phyloP scores from a whole-genome alignment of 1,140 invertebrate genomes.

The Panagrolaimus sp. region DNA sequence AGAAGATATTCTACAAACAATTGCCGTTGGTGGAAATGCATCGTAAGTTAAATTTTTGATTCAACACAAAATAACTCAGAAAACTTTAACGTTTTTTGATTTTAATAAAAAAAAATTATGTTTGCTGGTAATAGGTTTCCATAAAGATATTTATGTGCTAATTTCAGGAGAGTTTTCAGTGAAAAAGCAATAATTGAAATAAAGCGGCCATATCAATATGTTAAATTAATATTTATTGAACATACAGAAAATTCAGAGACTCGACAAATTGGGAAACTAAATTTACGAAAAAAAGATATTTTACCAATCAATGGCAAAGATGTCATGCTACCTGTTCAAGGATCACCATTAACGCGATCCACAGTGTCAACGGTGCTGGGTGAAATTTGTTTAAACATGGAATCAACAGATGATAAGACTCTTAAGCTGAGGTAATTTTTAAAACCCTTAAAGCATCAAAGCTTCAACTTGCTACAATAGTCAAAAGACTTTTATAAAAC shows the following conservation, averaged over 20 bases:
- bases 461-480: no score
- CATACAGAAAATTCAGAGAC: not conserved
- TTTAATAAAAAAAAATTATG: no score
- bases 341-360: not conserved
- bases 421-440: not conserved
- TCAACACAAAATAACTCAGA: no score
- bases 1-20: not conserved
- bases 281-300: not conserved
- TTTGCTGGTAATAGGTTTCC: no score
- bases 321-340: not conserved
- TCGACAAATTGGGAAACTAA: not conserved
- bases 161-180: not conserved
- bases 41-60: not conserved
- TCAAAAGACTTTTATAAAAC: no score
- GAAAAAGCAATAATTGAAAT: conserved; percentile 2
- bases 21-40: not conserved
- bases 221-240: not conserved
- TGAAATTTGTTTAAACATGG: conserved; percentile 9
- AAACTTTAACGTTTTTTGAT: no score
- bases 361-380: not conserved
- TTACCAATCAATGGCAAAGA: conserved; percentile 1
- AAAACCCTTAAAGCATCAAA: no score
- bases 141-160: no score
- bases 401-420: not conserved
- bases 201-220: not conserved